Evolutionary conservation across 2,797 vertebrate species (phyloP), one percentile per base, ranked within the genome.

Genomic region (Galago senegalensis): DNA sequence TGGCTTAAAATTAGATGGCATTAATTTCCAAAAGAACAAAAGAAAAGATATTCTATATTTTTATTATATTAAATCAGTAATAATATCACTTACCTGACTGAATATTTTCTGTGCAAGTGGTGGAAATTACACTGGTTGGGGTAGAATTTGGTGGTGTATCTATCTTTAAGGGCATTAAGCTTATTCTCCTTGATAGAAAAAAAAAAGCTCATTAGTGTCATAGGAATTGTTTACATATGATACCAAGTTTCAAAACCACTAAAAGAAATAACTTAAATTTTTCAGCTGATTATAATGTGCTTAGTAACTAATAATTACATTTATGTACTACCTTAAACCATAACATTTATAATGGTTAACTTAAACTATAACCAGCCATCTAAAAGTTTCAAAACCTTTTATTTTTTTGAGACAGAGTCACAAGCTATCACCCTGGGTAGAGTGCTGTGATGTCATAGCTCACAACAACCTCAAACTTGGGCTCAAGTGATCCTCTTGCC

Each of bases 151-250:
- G 77, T 46, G 98, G 96, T 2, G 97, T 96, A 25, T 98, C 98
- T 76, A 98, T 34, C 94, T 98, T 99, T 89, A 99, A 65, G 4
- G 99, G 98, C 96, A 98, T 99, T 98, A 99, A 98, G 92, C 99
- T 99, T 86, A 99, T 98, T 98, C 99, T 99, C 98, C 99, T 99
- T 96, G 70, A 98, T 97, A 98, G 81, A 98, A 96, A 97, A 80
- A 31, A 92, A 79, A 43, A 77, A 2, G n/a, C 11, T 80, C 7
- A 18, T 89, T 77, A 91, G 73, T 20, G 14, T 43, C n/a, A 40
- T 3, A 21, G 63, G 37, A 63, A n/a, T 27, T 21, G 7, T 81
- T 72, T 37, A 46, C 23, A 12, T 46, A 31, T 1, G 61, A 81
- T 10, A 77, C 27, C 21, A 49, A 85, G n/a, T 34, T n/a, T 76